Evolutionary conservation across 2,888 invertebrate species (phyloP), one percentile per base, ranked within the genome.

Genomic region (Drosophila falleni): DNA sequence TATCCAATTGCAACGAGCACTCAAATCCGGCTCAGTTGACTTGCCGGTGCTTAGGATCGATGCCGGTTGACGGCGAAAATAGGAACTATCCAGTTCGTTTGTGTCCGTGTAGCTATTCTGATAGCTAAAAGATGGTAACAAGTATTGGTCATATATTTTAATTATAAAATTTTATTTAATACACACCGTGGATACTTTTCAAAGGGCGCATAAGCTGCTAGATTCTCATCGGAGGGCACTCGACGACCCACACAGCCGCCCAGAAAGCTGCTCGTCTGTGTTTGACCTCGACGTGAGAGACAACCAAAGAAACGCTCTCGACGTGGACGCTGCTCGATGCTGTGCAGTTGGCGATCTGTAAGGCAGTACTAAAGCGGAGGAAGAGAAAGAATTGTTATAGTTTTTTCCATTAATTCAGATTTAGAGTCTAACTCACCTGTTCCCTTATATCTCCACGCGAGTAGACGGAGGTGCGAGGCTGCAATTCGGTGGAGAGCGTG

Each of bases 151-250:
- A 10, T 1, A 42, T 8, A 0, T 8, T 8, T 5, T 23, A 13
- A 15, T 10, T 15, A 5, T n/a, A 2, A 26, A 9, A 16, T 10
- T 31, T 1, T 3, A 13, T 44, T 13, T 11, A 13, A 8, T 23
- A 78, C 87, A 75, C 92, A 95, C 94, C 96, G 95, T 88, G 95
- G 95, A 94, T 95, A 95, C 90, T 96, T 94, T 80, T 96, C 96
- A 92, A 96, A 96, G 72, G 97, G 97, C 59, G 96, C 96, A 93
- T 96, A 96, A 89, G 97, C 96, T 87, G 95, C 95, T 89, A 97
- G 94, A 92, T 97, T 97, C 93, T 97, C 97, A 93, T 97, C 97
- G 83, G 97, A 97, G 81, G 97, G 97, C 81, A 96, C 96, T 90
- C 97, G 95, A 90, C 96, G 95, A 76, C 97, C 95, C 85, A 97